Conservation (phyloP, 2,797 vertebrate species). For the Gadopsis bispinosus region DNA sequence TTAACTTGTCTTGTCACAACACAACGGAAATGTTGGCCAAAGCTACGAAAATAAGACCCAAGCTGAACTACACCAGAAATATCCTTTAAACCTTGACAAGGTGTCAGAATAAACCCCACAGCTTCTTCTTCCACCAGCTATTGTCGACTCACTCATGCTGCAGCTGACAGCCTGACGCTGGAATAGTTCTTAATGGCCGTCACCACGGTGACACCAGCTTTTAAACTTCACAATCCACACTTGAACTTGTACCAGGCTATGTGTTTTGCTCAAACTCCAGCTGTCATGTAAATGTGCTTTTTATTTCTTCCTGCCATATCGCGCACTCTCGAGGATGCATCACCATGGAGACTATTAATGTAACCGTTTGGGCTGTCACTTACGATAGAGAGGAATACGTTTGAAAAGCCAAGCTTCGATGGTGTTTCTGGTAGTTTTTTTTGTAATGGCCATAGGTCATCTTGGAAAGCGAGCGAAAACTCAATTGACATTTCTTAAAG, state of each 20-base stretch:
- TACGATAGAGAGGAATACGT: slow-evolving; percentile 9
- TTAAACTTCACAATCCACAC: slow-evolving; percentile 15
- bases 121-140: not conserved
- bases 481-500: too few relatives aligned
- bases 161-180: slow-evolving; percentile 4
- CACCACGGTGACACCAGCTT: slow-evolving; percentile 31
- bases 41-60: not conserved
- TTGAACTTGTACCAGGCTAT: slow-evolving; percentile 6
- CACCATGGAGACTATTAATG: slow-evolving; percentile 19
- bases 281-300: slow-evolving; percentile 18
- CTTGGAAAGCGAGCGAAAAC: too few relatives aligned
- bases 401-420: not conserved
- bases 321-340: not conserved
- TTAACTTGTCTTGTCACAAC: not conserved
- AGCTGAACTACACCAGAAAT: not conserved
- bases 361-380: slow-evolving; percentile 18
- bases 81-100: not conserved
- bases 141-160: not conserved
- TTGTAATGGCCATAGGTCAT: too few relatives aligned
- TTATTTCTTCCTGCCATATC: slow-evolving; percentile 4
- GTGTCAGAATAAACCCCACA: slow-evolving; percentile 8
- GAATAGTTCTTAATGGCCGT: slow-evolving; percentile 26
- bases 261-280: slow-evolving; percentile 18
- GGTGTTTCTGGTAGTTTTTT: not conserved
- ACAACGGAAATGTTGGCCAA: not conserved